These are phyloP conservation scores for Merluccius polli DNA, from an alignment of 2,797 vertebrate genomes.

Conservation along the genomic window DNA sequence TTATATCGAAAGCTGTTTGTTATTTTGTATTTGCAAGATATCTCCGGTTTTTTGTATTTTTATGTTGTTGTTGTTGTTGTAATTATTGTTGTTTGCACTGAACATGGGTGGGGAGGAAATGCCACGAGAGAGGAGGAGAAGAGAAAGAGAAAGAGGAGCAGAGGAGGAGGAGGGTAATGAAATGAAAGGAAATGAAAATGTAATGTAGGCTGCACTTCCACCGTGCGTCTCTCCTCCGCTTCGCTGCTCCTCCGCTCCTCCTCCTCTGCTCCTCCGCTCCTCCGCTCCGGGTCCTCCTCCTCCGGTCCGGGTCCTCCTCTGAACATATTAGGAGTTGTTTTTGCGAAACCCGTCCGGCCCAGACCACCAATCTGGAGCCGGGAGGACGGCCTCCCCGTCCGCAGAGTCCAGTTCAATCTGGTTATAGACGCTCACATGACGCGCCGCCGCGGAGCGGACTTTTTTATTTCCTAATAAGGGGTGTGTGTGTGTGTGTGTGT, in stretches of 20 bases:
- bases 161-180: too few species aligned
- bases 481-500: too few species aligned
- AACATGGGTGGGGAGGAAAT: slow-evolving; percentile 25
- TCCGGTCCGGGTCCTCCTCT: slow-evolving; percentile 73
- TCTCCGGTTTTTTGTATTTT: slow-evolving; percentile 8
- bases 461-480: slow-evolving; percentile 62
- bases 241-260: too few species aligned
- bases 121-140: slow-evolving; percentile 48
- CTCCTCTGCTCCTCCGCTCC: too few species aligned
- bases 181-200: too few species aligned
- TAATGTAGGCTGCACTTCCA: slow-evolving; percentile 71
- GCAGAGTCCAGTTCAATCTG: slow-evolving; percentile 85
- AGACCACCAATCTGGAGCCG: slow-evolving; percentile 74
- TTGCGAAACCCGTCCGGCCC: slow-evolving; percentile 72
- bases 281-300: too few species aligned
- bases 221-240: slow-evolving; percentile 50
- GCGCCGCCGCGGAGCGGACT: slow-evolving; percentile 60
- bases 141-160: too few species aligned
- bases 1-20: too few species aligned
- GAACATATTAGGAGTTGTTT: slow-evolving; percentile 86
- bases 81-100: background rate
- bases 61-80: background rate
- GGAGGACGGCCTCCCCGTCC: slow-evolving; percentile 70
- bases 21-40: background rate
- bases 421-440: slow-evolving; percentile 80